Conservation (phyloP, 2,113 vertebrate species). For the Brachyistius frenatus region DNA sequence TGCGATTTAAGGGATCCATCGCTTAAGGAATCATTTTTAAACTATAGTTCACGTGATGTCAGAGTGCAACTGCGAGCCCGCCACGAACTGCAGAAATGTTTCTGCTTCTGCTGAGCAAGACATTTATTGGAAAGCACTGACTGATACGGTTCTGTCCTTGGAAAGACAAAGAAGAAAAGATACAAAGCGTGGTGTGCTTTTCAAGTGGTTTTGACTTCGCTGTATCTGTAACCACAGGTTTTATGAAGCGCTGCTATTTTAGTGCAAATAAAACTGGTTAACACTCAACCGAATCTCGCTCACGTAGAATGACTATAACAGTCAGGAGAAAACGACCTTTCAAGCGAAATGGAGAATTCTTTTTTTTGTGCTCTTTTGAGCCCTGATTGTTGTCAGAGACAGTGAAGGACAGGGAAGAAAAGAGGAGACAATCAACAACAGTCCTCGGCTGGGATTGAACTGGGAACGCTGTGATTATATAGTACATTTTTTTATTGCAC, state of each 20-base stretch:
- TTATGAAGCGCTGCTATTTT: constrained; percentile 19
- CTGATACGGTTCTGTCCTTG: constrained; percentile 19
- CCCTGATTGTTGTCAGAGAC: too few relatives aligned
- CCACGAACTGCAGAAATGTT: neutral
- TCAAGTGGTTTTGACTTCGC: constrained; percentile 16
- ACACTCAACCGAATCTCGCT: neutral
- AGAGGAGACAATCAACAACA: too few relatives aligned
- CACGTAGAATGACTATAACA: neutral
- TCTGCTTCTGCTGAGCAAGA: neutral
- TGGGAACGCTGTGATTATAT: too few relatives aligned
- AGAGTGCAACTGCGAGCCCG: neutral
- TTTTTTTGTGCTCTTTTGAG: neutral
- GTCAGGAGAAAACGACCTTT: neutral
- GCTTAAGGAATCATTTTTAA: neutral
- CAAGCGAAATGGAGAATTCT: constrained; percentile 2
- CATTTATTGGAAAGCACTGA: constrained; percentile 7
- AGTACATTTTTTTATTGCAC: too few relatives aligned
- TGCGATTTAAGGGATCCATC: constrained; percentile 27
- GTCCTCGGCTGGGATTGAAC: too few relatives aligned
- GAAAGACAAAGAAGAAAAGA: constrained; percentile 16
- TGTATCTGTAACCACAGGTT: neutral
- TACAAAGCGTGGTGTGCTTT: constrained; percentile 14
- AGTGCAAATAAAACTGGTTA: constrained; percentile 9
- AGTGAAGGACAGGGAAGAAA: too few relatives aligned
- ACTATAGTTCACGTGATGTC: neutral